Evolutionary conservation across 2,797 vertebrate species (phyloP).

Genomic region (Acridotheres tristis): DNA sequence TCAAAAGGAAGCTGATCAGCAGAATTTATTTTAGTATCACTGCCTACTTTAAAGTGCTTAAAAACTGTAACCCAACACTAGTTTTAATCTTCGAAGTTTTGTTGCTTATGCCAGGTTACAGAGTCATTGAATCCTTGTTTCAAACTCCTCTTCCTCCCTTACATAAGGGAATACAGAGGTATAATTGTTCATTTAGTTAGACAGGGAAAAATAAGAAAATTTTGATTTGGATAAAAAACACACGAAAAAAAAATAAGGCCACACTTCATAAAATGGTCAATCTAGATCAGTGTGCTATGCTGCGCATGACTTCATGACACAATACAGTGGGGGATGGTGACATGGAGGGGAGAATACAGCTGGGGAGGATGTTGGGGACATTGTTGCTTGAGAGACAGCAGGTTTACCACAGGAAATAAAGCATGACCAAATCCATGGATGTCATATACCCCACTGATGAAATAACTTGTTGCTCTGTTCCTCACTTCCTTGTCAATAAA

Average conservation of each 20-base stretch:
- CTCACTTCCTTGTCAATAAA: neutral
- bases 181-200: neutral
- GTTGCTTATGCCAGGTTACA: neutral
- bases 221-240: neutral
- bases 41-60: neutral
- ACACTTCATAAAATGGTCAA: neutral
- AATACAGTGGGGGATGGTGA: neutral
- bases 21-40: neutral
- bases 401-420: neutral
- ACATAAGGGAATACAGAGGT: neutral
- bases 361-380: neutral
- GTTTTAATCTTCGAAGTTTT: neutral
- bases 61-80: neutral
- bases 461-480: neutral
- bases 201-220: neutral
- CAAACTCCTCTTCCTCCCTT: neutral
- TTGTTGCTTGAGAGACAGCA: neutral
- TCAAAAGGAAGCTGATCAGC: neutral
- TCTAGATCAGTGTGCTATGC: neutral
- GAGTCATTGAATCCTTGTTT: neutral
- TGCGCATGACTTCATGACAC: neutral
- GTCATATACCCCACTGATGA: neutral
- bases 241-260: neutral
- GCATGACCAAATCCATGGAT: neutral
- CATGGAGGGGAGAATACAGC: neutral